phyloP scores from a whole-genome alignment of 2,797 vertebrate species.

The Saguinus oedipus region DNA sequence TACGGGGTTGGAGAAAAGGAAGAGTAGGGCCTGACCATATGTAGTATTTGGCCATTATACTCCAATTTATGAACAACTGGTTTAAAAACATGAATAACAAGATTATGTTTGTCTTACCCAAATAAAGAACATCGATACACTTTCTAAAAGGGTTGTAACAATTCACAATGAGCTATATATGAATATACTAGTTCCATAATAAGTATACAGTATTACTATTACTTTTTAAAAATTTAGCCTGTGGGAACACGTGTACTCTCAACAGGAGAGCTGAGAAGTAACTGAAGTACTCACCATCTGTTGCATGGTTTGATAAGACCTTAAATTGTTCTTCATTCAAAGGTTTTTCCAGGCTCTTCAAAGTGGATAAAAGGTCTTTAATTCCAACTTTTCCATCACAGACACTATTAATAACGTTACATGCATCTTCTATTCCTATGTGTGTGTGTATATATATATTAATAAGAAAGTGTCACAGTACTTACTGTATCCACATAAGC shows the following conservation, averaged over 20 bases:
- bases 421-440: slow-evolving; percentile 50
- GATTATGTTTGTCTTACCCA: not conserved
- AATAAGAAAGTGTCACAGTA: not conserved
- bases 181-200: not conserved
- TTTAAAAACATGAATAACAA: not conserved
- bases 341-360: not conserved
- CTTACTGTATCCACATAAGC: not conserved
- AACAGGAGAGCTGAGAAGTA: not conserved
- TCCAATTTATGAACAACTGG: not conserved
- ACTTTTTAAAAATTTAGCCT: not conserved
- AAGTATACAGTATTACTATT: not conserved
- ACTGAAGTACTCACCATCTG: not conserved
- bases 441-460: not conserved
- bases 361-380: not conserved
- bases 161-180: not conserved
- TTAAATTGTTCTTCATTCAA: not conserved
- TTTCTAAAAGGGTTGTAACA: not conserved
- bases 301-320: not conserved
- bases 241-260: not conserved
- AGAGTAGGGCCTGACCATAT: not conserved
- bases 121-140: not conserved
- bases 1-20: not conserved
- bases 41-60: not conserved
- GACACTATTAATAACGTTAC: not conserved
- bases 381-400: slow-evolving; percentile 33